Percentiles rank a stretch among this genome's conserved stretches.
phyloP scores from a whole-genome alignment of 2,888 invertebrate species.

The Selenia dentaria region DNA sequence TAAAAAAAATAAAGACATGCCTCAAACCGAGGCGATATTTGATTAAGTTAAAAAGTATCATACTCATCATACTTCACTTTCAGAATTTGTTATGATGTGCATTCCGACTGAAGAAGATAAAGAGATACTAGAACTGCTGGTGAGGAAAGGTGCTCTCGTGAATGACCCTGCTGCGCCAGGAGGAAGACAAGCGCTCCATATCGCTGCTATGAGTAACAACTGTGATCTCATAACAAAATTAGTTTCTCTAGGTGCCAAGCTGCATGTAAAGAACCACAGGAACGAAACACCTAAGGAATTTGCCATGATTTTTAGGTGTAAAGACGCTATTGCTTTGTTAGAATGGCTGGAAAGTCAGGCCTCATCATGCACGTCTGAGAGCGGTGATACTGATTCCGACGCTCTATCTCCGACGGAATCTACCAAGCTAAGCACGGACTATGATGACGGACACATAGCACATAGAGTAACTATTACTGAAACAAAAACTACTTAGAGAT shows the following conservation, averaged over 20 bases:
- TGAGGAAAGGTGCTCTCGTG: conserved; percentile 59
- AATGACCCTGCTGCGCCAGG: conserved; percentile 66
- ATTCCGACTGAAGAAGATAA: conserved; percentile 59
- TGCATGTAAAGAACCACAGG: conserved; percentile 56
- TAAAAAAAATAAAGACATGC: no score
- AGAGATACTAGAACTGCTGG: conserved; percentile 59
- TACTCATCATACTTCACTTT: no score
- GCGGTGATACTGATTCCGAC: not conserved
- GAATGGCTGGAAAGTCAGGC: conserved; percentile 8
- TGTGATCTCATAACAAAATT: conserved; percentile 58
- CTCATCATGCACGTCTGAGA: not conserved
- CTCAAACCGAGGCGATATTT: no score
- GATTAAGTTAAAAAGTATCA: no score
- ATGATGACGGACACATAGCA: no score
- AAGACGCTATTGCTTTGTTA: conserved; percentile 49
- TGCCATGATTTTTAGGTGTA: conserved; percentile 60
- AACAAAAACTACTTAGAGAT: no score
- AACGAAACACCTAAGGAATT: conserved; percentile 67
- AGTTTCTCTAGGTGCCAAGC: conserved; percentile 61
- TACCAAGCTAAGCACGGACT: no score
- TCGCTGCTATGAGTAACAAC: conserved; percentile 78
- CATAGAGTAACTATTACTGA: no score
- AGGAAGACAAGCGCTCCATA: conserved; percentile 75
- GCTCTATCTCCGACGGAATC: not conserved
- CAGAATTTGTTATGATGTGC: conserved; percentile 75